Evolutionary conservation across 2,797 vertebrate species (phyloP).

Genomic region (Phoeniculus purpureus): DNA sequence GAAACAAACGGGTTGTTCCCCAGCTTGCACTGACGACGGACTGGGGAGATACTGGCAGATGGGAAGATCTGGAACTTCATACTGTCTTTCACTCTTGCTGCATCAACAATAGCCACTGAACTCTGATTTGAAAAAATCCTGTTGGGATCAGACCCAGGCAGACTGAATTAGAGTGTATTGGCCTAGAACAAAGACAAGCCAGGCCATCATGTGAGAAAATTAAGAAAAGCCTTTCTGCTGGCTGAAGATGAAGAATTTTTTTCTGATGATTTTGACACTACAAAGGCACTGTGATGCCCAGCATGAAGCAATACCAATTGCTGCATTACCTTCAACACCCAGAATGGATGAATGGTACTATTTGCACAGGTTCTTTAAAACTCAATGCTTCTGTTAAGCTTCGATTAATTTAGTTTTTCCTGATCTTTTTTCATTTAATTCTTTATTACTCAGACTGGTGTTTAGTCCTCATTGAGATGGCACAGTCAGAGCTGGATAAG

Average conservation of each 20-base stretch:
- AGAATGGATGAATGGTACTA: background rate
- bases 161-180: conserved; percentile 30
- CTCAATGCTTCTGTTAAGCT: background rate
- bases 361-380: background rate
- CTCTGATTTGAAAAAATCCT: background rate
- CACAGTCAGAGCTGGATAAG: background rate
- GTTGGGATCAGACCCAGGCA: conserved; percentile 17
- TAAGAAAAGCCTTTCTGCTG: conserved; percentile 32
- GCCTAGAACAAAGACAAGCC: conserved; percentile 43
- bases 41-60: background rate
- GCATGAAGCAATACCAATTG: background rate
- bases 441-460: background rate
- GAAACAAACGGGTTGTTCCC: background rate
- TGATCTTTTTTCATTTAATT: background rate
- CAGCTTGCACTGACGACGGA: background rate
- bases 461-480: background rate
- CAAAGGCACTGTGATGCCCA: background rate
- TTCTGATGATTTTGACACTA: conserved; percentile 5
- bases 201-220: conserved; percentile 28
- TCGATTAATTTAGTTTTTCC: background rate
- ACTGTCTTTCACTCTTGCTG: background rate
- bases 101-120: background rate
- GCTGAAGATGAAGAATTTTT: conserved; percentile 38
- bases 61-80: background rate
- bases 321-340: background rate